Base-by-base conservation (phyloP, 2,888 invertebrate species). In the Seladonia tumulorum region DNA sequence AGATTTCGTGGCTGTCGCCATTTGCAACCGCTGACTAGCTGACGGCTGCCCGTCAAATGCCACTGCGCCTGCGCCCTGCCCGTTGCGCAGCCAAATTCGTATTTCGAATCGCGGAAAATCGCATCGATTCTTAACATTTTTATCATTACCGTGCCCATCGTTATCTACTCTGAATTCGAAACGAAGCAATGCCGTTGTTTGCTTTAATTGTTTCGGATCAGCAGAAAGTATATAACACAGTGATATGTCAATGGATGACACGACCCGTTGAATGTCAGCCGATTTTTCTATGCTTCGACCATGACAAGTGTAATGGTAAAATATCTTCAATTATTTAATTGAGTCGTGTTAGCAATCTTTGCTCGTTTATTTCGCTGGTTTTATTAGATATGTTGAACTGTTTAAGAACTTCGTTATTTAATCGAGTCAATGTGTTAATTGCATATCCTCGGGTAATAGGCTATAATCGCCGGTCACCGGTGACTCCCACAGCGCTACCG, bases 21-120 rank as follows among this genome's bases (percentile, higher is more conserved):
- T 94, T 94, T 94, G 94, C 94, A 94, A 93, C 94, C 94, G 94
- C 91, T 92, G 92, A 94, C 94, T 93, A 90, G 91, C 90, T 93
- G 92, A 91, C 93, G 93, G 89, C 82, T 87, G 86, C 89, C 88
- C 89, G 89, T 89, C 88, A 71, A 90, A 88, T 89, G 85, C 87
- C 90, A 91, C 25, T 85, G 87, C 86, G 92, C 82, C 70, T 71
- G 89, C 91, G 92, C 79, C 42, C 35, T 88, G 12, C 10, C 16
- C 47, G n/a, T 66, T 77, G 82, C 89, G 90, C 90, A 87, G 83
- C 89, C 70, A 82, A 77, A 81, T 89, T 89, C 71, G 71, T 81
- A 89, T 87, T 90, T 90, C 83, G 79, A 89, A 87, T 79, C 35
- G 22, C 5, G 12, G 16, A 63, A 70, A 45, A 72, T 73, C 66